Percentiles rank a stretch among this genome's conserved stretches.
Conservation (phyloP, 2,797 vertebrate species). For the Eulemur coronatus region DNA sequence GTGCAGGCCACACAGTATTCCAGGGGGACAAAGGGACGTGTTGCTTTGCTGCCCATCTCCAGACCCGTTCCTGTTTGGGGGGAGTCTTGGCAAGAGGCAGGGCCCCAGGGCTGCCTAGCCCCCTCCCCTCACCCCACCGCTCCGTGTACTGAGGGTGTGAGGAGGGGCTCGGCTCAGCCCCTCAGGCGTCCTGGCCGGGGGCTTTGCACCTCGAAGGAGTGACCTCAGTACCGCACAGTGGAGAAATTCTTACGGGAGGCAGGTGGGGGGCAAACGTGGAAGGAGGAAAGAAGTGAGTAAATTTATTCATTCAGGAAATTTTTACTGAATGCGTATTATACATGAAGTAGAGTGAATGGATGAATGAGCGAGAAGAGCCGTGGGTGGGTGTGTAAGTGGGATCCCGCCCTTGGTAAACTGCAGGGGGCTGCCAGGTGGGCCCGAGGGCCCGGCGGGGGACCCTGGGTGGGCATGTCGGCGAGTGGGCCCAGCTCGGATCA, state of each 20-base stretch:
- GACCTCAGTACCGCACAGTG: not conserved
- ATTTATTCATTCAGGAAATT: not conserved
- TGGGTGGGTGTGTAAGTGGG: too few species aligned
- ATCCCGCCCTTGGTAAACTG: not conserved
- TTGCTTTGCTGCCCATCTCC: not conserved
- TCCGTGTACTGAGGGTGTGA: not conserved
- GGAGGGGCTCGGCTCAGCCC: not conserved
- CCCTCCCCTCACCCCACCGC: not conserved
- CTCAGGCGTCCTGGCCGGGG: not conserved
- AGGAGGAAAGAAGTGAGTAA: not conserved
- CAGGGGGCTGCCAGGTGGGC: not conserved
- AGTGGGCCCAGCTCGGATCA: constrained; percentile 65
- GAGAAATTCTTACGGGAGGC: too few species aligned
- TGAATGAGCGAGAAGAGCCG: not conserved
- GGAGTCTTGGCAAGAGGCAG: not conserved
- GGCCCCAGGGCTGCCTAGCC: not conserved
- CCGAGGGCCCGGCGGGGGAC: not conserved
- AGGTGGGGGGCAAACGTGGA: not conserved
- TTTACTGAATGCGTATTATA: not conserved
- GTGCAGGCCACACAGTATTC: not conserved
- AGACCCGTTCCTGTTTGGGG: not conserved
- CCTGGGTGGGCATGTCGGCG: not conserved
- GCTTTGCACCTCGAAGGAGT: not conserved
- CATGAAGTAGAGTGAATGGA: not conserved
- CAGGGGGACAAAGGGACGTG: not conserved